phyloP scores from a whole-genome alignment of 2,888 invertebrate genomes.

The Tipula lateralis region DNA sequence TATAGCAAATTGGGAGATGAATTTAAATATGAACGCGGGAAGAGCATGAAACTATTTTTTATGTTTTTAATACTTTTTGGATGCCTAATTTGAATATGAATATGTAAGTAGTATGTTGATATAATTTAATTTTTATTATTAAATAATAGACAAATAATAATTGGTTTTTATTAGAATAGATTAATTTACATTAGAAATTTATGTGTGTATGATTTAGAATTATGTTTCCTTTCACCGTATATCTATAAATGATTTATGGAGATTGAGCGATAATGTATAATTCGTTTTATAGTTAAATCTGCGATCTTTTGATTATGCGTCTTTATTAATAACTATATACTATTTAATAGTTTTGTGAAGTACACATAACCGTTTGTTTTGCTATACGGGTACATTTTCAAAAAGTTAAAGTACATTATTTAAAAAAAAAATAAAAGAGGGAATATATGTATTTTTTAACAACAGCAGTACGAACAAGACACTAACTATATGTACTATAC shows the following conservation, averaged over 20 bases:
- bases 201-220: neutral
- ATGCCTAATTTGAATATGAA: slow-evolving; percentile 1
- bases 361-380: neutral
- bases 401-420: neutral
- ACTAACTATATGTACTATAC: neutral
- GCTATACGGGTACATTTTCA: neutral
- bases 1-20: neutral
- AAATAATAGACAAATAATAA: slow-evolving; percentile 3
- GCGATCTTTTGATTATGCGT: neutral
- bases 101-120: neutral
- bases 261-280: too few relatives aligned
- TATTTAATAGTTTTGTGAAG: neutral
- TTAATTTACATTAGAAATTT: neutral
- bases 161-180: slow-evolving; percentile 2
- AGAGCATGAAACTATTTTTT: neutral
- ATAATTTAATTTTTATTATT: slow-evolving; percentile 5
- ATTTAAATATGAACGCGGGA: neutral
- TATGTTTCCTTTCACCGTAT: neutral
- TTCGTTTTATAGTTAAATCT: too few relatives aligned
- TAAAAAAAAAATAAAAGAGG: neutral
- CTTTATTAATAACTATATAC: neutral
- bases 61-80: neutral
- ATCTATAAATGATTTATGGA: neutral
- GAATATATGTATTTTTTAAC: neutral
- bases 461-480: neutral